Conservation (phyloP, 2,113 vertebrate species). For the Cyrtonyx montezumae region DNA sequence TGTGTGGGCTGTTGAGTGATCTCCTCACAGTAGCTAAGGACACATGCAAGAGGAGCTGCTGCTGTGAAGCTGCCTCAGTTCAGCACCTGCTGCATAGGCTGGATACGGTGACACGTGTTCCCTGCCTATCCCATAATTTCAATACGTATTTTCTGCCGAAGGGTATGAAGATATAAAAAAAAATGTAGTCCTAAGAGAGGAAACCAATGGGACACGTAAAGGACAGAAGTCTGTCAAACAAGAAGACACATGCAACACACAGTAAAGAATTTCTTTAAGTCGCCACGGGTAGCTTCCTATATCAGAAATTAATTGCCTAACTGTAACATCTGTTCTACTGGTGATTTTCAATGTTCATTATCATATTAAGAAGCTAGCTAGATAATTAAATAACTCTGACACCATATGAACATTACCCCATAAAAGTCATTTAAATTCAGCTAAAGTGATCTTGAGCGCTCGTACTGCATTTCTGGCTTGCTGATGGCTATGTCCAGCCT, state of each 20-base stretch:
- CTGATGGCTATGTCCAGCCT: neutral
- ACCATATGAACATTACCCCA: neutral
- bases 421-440: neutral
- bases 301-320: slow-evolving; percentile 35
- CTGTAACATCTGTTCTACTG: neutral
- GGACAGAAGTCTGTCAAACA: neutral
- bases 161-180: neutral
- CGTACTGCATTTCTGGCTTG: neutral
- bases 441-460: neutral
- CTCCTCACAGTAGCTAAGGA: neutral
- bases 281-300: neutral
- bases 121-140: neutral
- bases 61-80: neutral
- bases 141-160: neutral
- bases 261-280: neutral
- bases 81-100: neutral
- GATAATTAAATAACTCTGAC: neutral
- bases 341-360: neutral
- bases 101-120: neutral
- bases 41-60: rapidly evolving
- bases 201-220: neutral
- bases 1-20: neutral
- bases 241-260: neutral
- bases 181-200: neutral
- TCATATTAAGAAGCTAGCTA: neutral